Evolutionary conservation across 2,888 invertebrate genomes (phyloP).

Genomic region (Drosophila hawaiiensis): DNA sequence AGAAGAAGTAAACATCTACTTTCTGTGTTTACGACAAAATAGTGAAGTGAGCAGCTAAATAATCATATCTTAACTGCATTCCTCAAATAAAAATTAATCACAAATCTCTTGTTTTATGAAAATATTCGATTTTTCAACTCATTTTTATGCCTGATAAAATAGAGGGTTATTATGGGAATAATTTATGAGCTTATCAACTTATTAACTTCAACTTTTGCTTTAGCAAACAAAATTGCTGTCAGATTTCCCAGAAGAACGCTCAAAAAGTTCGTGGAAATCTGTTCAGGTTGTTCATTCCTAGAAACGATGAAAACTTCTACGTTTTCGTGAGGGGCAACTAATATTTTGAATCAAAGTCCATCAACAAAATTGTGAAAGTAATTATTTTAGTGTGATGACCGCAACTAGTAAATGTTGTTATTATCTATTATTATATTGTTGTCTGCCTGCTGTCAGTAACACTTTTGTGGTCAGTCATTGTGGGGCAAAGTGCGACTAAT

Average conservation of each 20-base stretch:
- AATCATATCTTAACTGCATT: neutral
- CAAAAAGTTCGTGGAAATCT: neutral
- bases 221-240: neutral
- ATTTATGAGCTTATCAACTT: neutral
- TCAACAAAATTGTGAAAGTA: neutral
- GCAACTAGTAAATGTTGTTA: neutral
- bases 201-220: neutral
- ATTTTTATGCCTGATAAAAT: neutral
- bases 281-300: neutral
- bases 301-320: neutral
- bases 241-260: neutral
- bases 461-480: neutral
- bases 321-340: neutral
- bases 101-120: neutral
- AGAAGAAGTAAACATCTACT: neutral
- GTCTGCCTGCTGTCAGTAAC: neutral
- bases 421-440: neutral
- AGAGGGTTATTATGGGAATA: neutral
- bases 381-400: neutral
- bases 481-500: neutral
- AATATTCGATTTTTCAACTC: fast-evolving
- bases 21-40: neutral
- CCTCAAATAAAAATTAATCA: fast-evolving
- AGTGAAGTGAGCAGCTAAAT: neutral
- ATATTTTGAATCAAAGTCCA: no score